Evolutionary conservation across 92 coral and sea anemone genomes (phyloP), one percentile per base, ranked within the genome.

Genomic region (Porites cylindrica): DNA sequence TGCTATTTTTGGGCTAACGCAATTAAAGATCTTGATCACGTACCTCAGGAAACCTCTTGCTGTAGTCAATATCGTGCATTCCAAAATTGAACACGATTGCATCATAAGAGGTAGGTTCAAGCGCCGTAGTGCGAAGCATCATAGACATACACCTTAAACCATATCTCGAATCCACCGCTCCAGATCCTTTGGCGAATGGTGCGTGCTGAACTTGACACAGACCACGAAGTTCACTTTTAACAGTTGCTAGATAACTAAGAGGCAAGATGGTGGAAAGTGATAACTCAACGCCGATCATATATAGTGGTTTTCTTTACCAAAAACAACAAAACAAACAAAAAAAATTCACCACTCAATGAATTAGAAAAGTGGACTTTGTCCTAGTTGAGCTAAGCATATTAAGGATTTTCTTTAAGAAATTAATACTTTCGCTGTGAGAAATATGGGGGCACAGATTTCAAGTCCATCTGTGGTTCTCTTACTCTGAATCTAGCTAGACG

Each of bases 151-250:
- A 96, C 32, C 89, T 81, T 16, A 92, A 75, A 0, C 98, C 98
- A 51, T 93, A 93, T 68, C 92, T 87, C 13, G 98, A 94, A 82
- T 96, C 98, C 56, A 93, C 88, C 29, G 98, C 96, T 54, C 98
- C 98, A 13, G 96, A 96, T 17, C 93, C 96, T 12, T 91, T 90
- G 70, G 95, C 95, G 61, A 94, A 94, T 3, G 98, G 98, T 21
- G 98, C 89, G 38, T 94, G 98, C 75, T 96, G 98, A 10, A 96
- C 98, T 66, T 94, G 98, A 68, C 98, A 96, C 67, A 88, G 77
- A 51, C 88, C 92, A n/a, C 88, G 64, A 11, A 96, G 89, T 16
- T 82, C 60, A 17, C 82, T 47, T 32, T 89, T 86, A 8, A 94
- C 96, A 8, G 91, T 62, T 10, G 82, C 38, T 19, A 93, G 84